A percentile compares a stretch with the other conserved stretches of the same genome.
These are phyloP conservation scores for Epinephelus lanceolatus DNA, from an alignment of 2,113 vertebrate genomes.

Conservation along the genomic window DNA sequence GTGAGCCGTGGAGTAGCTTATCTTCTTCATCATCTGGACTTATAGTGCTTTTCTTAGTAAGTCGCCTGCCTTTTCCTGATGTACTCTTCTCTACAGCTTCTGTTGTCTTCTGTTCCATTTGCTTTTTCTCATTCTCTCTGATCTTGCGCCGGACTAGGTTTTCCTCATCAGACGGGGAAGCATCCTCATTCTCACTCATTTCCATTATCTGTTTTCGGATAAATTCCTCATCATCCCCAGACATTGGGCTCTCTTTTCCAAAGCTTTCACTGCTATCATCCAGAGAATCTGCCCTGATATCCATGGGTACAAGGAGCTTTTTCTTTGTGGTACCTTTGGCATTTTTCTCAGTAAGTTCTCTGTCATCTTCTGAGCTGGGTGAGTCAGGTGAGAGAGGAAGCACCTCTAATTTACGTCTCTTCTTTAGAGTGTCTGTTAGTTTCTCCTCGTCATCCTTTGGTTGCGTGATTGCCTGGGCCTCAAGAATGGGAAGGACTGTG, in stretches of 20 bases:
- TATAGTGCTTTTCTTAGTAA: conserved; percentile 88
- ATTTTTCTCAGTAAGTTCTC: conserved; percentile 81
- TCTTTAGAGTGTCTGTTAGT: conserved; percentile 79
- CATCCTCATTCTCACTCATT: conserved; percentile 97
- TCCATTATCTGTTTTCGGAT: conserved; percentile 95
- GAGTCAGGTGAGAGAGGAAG: conserved; percentile 86
- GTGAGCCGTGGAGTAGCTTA: conserved; percentile 82
- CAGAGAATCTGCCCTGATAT: conserved; percentile 89
- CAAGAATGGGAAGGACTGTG: conserved; percentile 94
- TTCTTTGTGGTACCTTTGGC: conserved; percentile 69
- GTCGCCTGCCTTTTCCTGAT: conserved; percentile 85
- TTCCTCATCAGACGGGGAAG: conserved; percentile 93
- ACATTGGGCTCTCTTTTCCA: conserved; percentile 91
- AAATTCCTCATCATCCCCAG: conserved; percentile 94
- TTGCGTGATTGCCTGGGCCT: conserved; percentile 87
- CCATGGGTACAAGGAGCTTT: conserved; percentile 84
- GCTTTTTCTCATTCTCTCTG: conserved; percentile 85
- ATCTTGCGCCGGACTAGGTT: conserved; percentile 85
- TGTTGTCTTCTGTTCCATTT: conserved; percentile 84
- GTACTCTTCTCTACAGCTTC: conserved; percentile 82
- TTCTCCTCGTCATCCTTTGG: conserved; percentile 79
- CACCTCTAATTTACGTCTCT: conserved; percentile 85
- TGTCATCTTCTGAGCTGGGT: conserved; percentile 88
- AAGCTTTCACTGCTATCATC: conserved; percentile 97
- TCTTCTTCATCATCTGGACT: conserved; percentile 91